phyloP scores from a whole-genome alignment of 2,797 vertebrate species.

The Sebastes goodei region DNA sequence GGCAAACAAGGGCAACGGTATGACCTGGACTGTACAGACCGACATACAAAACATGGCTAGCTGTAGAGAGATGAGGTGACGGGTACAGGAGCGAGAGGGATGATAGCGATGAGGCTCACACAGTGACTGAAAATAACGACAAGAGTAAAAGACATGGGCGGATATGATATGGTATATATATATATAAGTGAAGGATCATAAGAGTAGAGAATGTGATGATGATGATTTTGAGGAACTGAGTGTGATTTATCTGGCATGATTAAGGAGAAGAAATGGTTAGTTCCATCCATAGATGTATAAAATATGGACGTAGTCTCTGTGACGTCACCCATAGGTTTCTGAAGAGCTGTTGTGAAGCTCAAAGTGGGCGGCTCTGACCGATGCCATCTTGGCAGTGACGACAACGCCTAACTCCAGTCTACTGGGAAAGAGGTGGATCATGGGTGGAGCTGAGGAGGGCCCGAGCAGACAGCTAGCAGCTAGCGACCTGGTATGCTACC shows the following conservation, averaged over 20 bases:
- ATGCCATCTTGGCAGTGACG: too few relatives aligned
- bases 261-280: too few relatives aligned
- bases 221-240: too few relatives aligned
- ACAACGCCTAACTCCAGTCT: too few relatives aligned
- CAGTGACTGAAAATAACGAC: neutral
- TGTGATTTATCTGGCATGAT: too few relatives aligned
- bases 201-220: neutral
- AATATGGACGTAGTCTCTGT: neutral
- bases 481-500: too few relatives aligned
- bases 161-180: too few relatives aligned
- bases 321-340: fast-evolving
- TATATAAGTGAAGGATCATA: neutral
- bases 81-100: neutral
- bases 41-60: neutral
- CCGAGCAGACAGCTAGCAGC: too few relatives aligned
- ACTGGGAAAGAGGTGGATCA: too few relatives aligned
- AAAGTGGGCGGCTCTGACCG: too few relatives aligned
- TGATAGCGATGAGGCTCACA: neutral
- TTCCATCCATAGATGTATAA: neutral
- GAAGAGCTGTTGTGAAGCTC: too few relatives aligned
- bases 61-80: neutral
- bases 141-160: neutral
- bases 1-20: conserved; percentile 47
- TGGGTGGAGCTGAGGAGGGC: too few relatives aligned
- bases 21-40: conserved; percentile 41